Evolutionary conservation across 2,888 invertebrate genomes (phyloP).

Genomic region (Mythimna lalbum): DNA sequence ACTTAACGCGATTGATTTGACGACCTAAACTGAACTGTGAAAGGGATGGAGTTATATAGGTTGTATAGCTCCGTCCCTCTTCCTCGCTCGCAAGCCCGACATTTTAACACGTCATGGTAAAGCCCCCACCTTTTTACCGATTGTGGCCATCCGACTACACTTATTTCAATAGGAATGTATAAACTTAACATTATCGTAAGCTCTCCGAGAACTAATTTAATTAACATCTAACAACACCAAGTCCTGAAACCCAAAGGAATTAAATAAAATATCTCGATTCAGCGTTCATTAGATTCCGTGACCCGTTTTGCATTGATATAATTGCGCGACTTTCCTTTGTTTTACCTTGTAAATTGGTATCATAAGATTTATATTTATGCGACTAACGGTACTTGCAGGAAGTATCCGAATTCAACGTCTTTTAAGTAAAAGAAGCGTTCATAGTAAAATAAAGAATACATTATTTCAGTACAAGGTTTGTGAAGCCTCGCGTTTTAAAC

Average conservation of each 20-base stretch:
- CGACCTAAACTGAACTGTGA: too few species aligned
- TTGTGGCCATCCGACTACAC: constrained; percentile 55
- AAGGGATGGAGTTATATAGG: too few species aligned
- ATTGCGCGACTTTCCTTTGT: constrained; percentile 43
- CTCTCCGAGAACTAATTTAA: constrained; percentile 65
- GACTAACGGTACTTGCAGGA: constrained; percentile 37
- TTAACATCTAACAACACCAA: constrained; percentile 61
- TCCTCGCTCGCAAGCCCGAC: too few species aligned
- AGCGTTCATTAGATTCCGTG: constrained; percentile 29
- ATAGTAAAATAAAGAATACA: not conserved
- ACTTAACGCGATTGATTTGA: too few species aligned
- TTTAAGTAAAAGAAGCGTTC: constrained; percentile 18
- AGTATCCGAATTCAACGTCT: constrained; percentile 31
- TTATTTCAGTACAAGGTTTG: constrained; percentile 7
- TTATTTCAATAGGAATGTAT: constrained; percentile 84
- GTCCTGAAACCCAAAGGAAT: constrained; percentile 47
- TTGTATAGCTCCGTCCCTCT: too few species aligned
- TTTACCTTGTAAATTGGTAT: constrained; percentile 35
- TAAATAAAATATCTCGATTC: constrained; percentile 50
- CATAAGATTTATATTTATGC: constrained; percentile 54
- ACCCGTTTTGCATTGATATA: constrained; percentile 38
- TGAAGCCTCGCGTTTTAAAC: constrained; percentile 12
- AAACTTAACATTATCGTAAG: constrained; percentile 78
- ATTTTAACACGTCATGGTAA: too few species aligned
- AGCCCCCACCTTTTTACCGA: constrained; percentile 38